These are phyloP conservation scores for Falco punctatus DNA, from an alignment of 2,113 vertebrate genomes.

Conservation along the genomic window DNA sequence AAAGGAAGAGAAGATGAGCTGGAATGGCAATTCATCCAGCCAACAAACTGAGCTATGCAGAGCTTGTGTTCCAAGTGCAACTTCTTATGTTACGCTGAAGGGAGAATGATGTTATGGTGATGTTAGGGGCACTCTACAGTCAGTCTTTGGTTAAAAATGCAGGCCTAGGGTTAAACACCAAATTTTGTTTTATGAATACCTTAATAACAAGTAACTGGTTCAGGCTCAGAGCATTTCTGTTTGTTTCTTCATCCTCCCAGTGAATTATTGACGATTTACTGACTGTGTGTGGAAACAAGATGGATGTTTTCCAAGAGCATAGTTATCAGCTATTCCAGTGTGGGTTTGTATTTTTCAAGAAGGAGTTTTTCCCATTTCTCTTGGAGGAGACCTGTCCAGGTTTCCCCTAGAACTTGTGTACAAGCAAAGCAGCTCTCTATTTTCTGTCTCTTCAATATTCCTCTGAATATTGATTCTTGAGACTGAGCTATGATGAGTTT, in stretches of 20 bases:
- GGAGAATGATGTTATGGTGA: not conserved
- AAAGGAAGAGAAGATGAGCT: not conserved
- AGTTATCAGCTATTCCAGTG: not conserved
- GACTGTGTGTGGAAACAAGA: not conserved
- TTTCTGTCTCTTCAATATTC: not conserved
- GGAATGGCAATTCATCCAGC: not conserved
- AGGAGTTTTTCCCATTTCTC: not conserved
- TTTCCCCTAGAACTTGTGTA: not conserved
- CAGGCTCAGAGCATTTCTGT: not conserved
- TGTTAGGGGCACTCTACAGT: not conserved
- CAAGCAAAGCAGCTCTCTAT: not conserved
- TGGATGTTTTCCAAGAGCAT: not conserved
- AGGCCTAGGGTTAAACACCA: not conserved
- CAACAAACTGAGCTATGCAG: not conserved
- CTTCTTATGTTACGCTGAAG: not conserved
- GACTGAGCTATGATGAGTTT: not conserved
- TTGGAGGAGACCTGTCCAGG: not conserved
- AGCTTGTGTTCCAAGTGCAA: not conserved
- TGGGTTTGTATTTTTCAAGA: not conserved
- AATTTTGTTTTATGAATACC: not conserved
- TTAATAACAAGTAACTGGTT: not conserved
- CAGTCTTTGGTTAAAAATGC: not conserved
- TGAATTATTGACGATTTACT: not conserved
- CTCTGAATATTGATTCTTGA: not conserved
- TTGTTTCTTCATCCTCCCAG: not conserved